These are phyloP conservation scores for Calameuta filiformis DNA, from an alignment of 2,888 invertebrate species.

Conservation along the genomic window DNA sequence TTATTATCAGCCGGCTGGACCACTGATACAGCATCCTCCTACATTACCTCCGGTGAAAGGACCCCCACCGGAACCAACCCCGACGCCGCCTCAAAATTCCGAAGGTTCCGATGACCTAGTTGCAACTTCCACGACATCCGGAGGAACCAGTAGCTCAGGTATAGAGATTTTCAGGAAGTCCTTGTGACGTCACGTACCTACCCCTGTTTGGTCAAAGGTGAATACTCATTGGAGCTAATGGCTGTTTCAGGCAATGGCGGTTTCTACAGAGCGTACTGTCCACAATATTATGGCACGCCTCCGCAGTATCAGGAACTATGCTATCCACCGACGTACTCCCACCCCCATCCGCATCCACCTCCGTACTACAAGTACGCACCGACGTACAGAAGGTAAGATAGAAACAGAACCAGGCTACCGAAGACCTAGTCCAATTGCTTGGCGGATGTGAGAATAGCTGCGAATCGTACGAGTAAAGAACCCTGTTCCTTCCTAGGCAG, in stretches of 20 bases:
- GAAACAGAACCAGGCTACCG: neutral
- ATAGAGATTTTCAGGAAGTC: neutral
- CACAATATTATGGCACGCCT: slow-evolving; percentile 68
- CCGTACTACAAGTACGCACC: slow-evolving; percentile 64
- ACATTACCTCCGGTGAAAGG: slow-evolving; percentile 64
- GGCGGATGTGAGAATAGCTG: neutral
- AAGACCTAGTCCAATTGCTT: neutral
- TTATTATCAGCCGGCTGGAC: slow-evolving; percentile 93
- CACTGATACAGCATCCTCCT: slow-evolving; percentile 75
- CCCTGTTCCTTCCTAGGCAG: slow-evolving; percentile 45
- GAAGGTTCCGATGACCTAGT: slow-evolving; percentile 63
- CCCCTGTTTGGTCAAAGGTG: neutral
- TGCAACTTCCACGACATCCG: slow-evolving; percentile 60
- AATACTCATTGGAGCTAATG: neutral
- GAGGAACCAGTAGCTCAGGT: slow-evolving; percentile 60
- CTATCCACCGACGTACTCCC: slow-evolving; percentile 66
- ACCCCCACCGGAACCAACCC: slow-evolving; percentile 60
- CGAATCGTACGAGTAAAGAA: neutral
- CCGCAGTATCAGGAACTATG: slow-evolving; percentile 68
- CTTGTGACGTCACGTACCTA: neutral
- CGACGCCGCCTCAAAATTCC: slow-evolving; percentile 64
- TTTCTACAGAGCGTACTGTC: slow-evolving; percentile 64
- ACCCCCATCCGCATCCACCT: slow-evolving; percentile 62
- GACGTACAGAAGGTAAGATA: slow-evolving; percentile 59
- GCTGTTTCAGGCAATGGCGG: slow-evolving; percentile 55